Percentiles rank a stretch among this genome's conserved stretches.
These are phyloP conservation scores for Phaedon cochleariae DNA, from an alignment of 2,888 invertebrate genomes.

Conservation along the genomic window DNA sequence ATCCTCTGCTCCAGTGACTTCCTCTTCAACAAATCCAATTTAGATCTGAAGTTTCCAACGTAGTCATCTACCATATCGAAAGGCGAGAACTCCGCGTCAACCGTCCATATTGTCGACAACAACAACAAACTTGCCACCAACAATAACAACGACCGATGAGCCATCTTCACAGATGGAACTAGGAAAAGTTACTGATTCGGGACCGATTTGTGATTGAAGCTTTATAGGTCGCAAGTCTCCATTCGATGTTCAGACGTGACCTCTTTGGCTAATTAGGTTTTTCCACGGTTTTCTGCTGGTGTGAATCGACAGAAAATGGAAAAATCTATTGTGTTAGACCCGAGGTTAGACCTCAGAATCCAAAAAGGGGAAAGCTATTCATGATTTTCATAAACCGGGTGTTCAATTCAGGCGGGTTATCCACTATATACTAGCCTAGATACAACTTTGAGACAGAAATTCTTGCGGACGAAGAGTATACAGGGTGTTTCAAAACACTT, in stretches of 20 bases:
- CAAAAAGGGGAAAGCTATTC: too few relatives aligned
- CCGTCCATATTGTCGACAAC: background rate
- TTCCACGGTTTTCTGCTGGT: constrained; percentile 9
- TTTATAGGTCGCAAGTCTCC: constrained; percentile 21
- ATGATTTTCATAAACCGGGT: too few relatives aligned
- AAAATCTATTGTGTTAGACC: too few relatives aligned
- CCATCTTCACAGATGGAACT: constrained; percentile 12
- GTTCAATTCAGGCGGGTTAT: too few relatives aligned
- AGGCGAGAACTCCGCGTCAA: constrained; percentile 42
- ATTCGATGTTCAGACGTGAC: background rate
- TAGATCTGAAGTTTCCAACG: constrained; percentile 49
- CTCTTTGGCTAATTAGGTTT: constrained; percentile 8
- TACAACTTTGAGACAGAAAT: too few relatives aligned
- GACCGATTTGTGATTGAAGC: background rate
- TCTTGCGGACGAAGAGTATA: too few relatives aligned
- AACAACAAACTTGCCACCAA: constrained; percentile 9
- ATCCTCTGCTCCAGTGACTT: constrained; percentile 43
- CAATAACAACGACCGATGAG: background rate
- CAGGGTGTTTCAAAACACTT: too few relatives aligned
- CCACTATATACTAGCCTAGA: too few relatives aligned
- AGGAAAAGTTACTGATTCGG: constrained; percentile 9
- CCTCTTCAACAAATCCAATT: constrained; percentile 47
- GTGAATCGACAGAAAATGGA: background rate
- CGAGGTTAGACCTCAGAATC: too few relatives aligned
- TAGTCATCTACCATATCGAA: constrained; percentile 55